These are phyloP conservation scores for Psilanteris sp. DNA, from an alignment of 1,140 invertebrate species.

Conservation along the genomic window DNA sequence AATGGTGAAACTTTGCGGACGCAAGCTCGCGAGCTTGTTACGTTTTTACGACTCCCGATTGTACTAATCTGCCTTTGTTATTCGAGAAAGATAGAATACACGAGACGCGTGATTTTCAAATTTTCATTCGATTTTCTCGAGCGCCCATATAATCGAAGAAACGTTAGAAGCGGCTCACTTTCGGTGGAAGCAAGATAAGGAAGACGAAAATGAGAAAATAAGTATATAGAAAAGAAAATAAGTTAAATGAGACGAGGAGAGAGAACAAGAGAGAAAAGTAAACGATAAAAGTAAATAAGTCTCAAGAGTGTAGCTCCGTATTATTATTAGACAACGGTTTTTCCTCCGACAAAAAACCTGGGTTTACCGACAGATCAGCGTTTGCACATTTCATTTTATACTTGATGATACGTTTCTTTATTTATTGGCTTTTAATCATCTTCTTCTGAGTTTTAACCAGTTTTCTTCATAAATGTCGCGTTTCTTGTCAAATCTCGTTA, in stretches of 20 bases:
- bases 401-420: slow-evolving; percentile 20
- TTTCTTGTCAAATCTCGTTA: slow-evolving; percentile 41
- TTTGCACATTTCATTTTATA: slow-evolving; percentile 38
- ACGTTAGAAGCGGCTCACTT: slow-evolving; percentile 19
- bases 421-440: slow-evolving; percentile 29
- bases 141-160: slow-evolving; percentile 20
- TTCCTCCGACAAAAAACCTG: slow-evolving; percentile 26
- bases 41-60: slow-evolving; percentile 10
- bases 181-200: slow-evolving; percentile 17
- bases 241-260: no score
- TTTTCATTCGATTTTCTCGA: slow-evolving; percentile 29
- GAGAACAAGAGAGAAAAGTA: not conserved
- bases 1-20: slow-evolving; percentile 21
- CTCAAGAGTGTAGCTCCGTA: slow-evolving; percentile 40
- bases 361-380: slow-evolving; percentile 13
- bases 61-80: slow-evolving; percentile 15
- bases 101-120: slow-evolving; percentile 19
- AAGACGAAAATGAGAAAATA: slow-evolving; percentile 48
- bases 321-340: slow-evolving; percentile 45
- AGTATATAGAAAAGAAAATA: slow-evolving; percentile 26
- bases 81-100: slow-evolving; percentile 11
- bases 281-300: slow-evolving; percentile 58
- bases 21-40: slow-evolving; percentile 16
- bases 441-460: slow-evolving; percentile 36
- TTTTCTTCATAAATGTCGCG: slow-evolving; percentile 32